Conservation (phyloP, 2,797 vertebrate genomes). For the Neoniphon sammara region DNA sequence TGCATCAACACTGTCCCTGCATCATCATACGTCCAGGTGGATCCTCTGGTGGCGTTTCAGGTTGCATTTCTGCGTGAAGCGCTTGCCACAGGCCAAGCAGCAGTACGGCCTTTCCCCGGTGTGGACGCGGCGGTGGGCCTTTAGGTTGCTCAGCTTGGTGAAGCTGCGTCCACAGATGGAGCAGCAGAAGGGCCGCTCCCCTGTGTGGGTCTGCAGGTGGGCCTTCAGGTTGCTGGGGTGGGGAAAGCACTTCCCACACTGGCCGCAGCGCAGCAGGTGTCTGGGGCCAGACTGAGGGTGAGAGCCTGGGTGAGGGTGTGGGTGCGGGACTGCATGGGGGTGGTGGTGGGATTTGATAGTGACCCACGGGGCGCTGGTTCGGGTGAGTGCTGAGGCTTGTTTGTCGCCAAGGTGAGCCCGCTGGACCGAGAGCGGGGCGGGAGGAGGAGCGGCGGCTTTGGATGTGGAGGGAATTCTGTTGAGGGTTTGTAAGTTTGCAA, state of each 20-base stretch:
- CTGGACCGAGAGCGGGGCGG: conserved; percentile 57
- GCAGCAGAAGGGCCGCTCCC: conserved; percentile 86
- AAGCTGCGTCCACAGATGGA: conserved; percentile 84
- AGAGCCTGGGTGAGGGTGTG: conserved; percentile 48
- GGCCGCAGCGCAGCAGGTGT: conserved; percentile 75
- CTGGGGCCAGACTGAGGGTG: conserved; percentile 33
- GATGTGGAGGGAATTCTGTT: conserved; percentile 69
- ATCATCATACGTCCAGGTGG: conserved; percentile 72
- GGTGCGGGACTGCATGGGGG: conserved; percentile 34
- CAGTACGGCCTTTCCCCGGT: conserved; percentile 85
- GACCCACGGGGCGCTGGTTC: conserved; percentile 54
- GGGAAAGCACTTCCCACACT: conserved; percentile 84
- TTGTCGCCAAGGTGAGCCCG: conserved; percentile 62
- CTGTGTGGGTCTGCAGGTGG: conserved; percentile 84
- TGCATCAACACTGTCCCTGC: not conserved
- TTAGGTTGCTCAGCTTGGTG: conserved; percentile 87
- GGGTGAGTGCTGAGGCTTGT: conserved; percentile 47
- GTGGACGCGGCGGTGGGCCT: conserved; percentile 84
- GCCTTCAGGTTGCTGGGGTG: conserved; percentile 84
- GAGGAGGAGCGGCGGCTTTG: conserved; percentile 61
- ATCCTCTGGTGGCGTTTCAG: conserved; percentile 86
- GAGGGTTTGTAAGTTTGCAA: conserved; percentile 45
- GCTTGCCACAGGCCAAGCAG: conserved; percentile 83
- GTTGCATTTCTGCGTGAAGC: conserved; percentile 87
- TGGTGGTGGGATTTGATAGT: conserved; percentile 70